A percentile compares a stretch with the other conserved stretches of the same genome.
Conservation (phyloP, 2,113 vertebrate species). For the Epinephelus fuscoguttatus region DNA sequence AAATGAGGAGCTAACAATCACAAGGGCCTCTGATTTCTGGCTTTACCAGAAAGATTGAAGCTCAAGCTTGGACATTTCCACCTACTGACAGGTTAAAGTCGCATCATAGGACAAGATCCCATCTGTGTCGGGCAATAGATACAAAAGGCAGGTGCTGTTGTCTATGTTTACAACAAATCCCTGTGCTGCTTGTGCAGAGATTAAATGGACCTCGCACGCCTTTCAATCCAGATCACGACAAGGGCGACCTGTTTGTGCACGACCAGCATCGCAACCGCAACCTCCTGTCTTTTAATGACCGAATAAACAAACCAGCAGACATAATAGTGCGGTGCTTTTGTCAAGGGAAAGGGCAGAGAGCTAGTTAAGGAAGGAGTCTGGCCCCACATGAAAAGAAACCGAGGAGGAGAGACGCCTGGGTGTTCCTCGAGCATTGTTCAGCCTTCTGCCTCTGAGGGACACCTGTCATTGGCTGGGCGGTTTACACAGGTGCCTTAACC, state of each 20-base stretch:
- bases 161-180: conserved; percentile 38
- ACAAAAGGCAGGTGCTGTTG: conserved; percentile 50
- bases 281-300: conserved; percentile 69
- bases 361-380: conserved; percentile 72
- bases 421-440: conserved; percentile 75
- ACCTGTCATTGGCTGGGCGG: conserved; percentile 76
- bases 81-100: conserved; percentile 33
- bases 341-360: conserved; percentile 73
- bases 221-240: conserved; percentile 31
- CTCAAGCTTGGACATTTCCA: conserved; percentile 6
- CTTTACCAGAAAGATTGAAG: not conserved
- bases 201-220: conserved; percentile 29
- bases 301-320: conserved; percentile 74
- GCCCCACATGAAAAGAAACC: conserved; percentile 73
- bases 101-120: conserved; percentile 42
- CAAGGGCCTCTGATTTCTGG: conserved; percentile 25
- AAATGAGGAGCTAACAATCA: conserved; percentile 52
- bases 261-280: conserved; percentile 34
- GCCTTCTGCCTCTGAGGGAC: conserved; percentile 77
- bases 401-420: conserved; percentile 68
- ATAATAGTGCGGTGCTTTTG: conserved; percentile 71
- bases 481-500: conserved; percentile 77
- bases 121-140: not conserved
- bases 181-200: conserved; percentile 25
- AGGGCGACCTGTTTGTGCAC: conserved; percentile 58